Evolutionary conservation across 2,888 invertebrate species (phyloP).

Genomic region (Drosophila antonietae): DNA sequence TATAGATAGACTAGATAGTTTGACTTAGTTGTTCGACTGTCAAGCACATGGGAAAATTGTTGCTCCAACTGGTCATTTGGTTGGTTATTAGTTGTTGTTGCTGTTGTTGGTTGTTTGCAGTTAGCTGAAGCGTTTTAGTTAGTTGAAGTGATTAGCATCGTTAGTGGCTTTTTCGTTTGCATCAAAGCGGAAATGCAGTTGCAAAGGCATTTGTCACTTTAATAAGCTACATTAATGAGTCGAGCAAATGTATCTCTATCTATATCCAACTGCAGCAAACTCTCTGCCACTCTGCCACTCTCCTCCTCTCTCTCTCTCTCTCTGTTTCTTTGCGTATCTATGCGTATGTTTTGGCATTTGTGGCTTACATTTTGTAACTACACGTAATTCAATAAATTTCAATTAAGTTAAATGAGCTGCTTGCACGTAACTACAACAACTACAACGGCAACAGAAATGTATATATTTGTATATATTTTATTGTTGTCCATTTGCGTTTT

Average conservation of each 20-base stretch:
- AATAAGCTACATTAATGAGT: slow-evolving; percentile 50
- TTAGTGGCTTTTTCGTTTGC: slow-evolving; percentile 77
- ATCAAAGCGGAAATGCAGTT: slow-evolving; percentile 71
- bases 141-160: slow-evolving; percentile 79
- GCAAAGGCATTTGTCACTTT: slow-evolving; percentile 61
- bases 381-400: slow-evolving; percentile 47
- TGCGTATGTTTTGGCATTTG: slow-evolving; percentile 15
- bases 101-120: slow-evolving; percentile 12
- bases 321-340: background rate
- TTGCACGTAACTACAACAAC: slow-evolving; percentile 12
- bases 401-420: slow-evolving; percentile 52
- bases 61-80: slow-evolving; percentile 47
- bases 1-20: too few species aligned
- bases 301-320: background rate
- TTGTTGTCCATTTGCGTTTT: slow-evolving; percentile 34
- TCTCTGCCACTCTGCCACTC: background rate
- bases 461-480: slow-evolving; percentile 33
- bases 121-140: slow-evolving; percentile 74
- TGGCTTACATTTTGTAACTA: slow-evolving; percentile 18
- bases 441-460: slow-evolving; percentile 10
- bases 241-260: slow-evolving; percentile 8
- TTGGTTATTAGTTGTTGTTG: slow-evolving; percentile 32
- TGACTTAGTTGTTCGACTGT: too few species aligned
- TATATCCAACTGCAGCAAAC: background rate
- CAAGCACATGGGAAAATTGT: too few species aligned